Evolutionary conservation across 30 jellyfish, hydroid and myxozoan species (phyloP), one percentile per base, ranked within the genome.

Genomic region (Sanderia malayensis): DNA sequence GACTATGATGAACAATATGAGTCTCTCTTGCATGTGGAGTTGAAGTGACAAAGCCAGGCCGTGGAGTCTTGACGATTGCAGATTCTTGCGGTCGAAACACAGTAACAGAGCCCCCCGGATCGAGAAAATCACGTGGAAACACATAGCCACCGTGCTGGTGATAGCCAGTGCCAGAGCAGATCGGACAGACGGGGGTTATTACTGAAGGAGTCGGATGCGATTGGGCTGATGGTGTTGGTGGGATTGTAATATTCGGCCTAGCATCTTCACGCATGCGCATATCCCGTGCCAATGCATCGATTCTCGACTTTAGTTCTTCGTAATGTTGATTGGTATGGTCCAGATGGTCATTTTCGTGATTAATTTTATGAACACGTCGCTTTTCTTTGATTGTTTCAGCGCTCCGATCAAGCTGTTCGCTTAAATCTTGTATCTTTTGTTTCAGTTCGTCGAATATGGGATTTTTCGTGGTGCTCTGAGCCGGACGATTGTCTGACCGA

Each of bases 111-210:
- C 44, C 55, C 45, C 69, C 69, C 4, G 88, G 47, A 17, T 37
- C 80, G n/a, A 76, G 63, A 49, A 76, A 76, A 63, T 71, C 86
- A 18, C 94, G 81, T 3, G 84, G 82, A 24, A 82, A 82, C 0
- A 63, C 67, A 71, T 82, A 82, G 59, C 71, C 71, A 9, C 94
- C 86, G 49, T 82, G 94, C 25, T 30, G 63, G 32, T 82, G 94
- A 76, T 70, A 82, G 32, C 94, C 94, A 25, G 63, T 53, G 9
- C 85, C 94, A 0, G 94, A 71, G 63, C 94, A 82, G 13, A 82
- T 63, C 15, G 94, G 94, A 49, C 94, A 82, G 61, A 82, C 84
- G 0, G 81, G 80, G 10, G 69, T 22, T 17, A 58, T 33, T 0
- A 72, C 32, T 6, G 78, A 73, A 20, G 57, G 71, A 29, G 76